Evolutionary conservation across 2,113 vertebrate genomes (phyloP), one percentile per base, ranked within the genome.

Genomic region (Pygoscelis adeliae): DNA sequence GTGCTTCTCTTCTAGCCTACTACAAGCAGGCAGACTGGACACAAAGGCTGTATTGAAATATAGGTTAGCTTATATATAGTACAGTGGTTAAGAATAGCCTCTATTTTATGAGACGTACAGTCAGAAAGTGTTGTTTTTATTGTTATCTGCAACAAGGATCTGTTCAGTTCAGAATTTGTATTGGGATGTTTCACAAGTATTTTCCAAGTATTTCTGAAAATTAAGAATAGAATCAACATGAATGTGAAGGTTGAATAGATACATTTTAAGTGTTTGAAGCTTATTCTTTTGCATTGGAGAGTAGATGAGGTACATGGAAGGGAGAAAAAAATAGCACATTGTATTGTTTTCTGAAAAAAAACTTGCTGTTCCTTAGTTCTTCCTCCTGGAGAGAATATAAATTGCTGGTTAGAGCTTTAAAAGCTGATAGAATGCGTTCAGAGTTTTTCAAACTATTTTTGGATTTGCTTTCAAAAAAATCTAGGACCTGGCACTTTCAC

Each of bases 11-110:
- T 89, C 89, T 50, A 87, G 81, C 66, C 62, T 90, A 46, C 89
- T 95, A 83, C 38, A 73, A 40, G 62, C 77, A 83, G 36, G 78
- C 81, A 94, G 66, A 44, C n/a, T 62, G 83, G 91, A 62, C 87
- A 94, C 74, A 90, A 91, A 89, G 87, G 66, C 70, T 91, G 22
- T 53, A 25, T 7, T 94, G 91, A 91, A 85, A 90, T 96, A 82
- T 27, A 96, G 94, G 89, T 96, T 96, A 95, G 58, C 81, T 66
- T 91, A 86, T 93, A 83, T 73, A 70, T 82, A 96, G 81, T 36
- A 72, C 32, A 61, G 1, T 22, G 44, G 44, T 76, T 95, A 53
- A 85, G 87, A 91, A 84, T 89, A 93, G 29, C 49, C 22, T 89
- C 44, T 5, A 0, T 80, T 94, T 91, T 46, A 38, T 53, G 52